These are phyloP conservation scores for Morpho deidamia DNA, from an alignment of 2,888 invertebrate genomes.

Conservation along the genomic window DNA sequence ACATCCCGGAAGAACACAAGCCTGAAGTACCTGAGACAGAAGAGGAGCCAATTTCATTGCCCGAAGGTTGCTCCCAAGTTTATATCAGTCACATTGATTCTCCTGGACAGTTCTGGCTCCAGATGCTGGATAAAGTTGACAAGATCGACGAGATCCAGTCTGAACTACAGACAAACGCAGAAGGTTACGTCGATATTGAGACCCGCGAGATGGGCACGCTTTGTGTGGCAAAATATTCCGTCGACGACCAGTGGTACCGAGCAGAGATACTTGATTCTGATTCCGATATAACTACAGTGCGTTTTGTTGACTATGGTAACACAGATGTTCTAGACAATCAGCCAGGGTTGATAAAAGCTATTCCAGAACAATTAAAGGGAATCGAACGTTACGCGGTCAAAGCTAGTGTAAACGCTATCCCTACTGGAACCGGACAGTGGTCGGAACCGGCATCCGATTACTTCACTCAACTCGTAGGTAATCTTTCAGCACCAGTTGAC, in stretches of 20 bases:
- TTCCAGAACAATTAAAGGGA: conserved; percentile 78
- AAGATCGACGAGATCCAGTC: conserved; percentile 80
- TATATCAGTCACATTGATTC: conserved; percentile 85
- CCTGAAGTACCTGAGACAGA: conserved; percentile 32
- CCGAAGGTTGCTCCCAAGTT: conserved; percentile 64
- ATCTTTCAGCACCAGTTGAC: conserved; percentile 67
- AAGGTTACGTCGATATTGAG: conserved; percentile 71
- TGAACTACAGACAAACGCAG: conserved; percentile 79
- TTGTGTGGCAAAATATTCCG: conserved; percentile 88
- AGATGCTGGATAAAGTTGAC: conserved; percentile 77
- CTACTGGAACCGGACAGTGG: conserved; percentile 81
- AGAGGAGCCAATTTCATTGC: conserved; percentile 49
- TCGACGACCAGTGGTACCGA: conserved; percentile 94
- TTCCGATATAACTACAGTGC: conserved; percentile 85
- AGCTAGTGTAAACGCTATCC: conserved; percentile 83
- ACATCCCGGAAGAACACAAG: conserved; percentile 38
- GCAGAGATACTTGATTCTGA: conserved; percentile 91
- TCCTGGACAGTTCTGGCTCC: conserved; percentile 87
- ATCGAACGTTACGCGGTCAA: conserved; percentile 79
- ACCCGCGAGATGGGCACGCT: conserved; percentile 79
- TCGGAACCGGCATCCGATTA: conserved; percentile 80
- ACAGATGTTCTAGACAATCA: conserved; percentile 85
- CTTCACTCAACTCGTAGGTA: conserved; percentile 72
- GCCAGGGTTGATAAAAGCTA: conserved; percentile 77
- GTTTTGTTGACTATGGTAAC: conserved; percentile 89